These are phyloP conservation scores for Blennius ocellaris DNA, from an alignment of 2,113 vertebrate species.

Conservation along the genomic window DNA sequence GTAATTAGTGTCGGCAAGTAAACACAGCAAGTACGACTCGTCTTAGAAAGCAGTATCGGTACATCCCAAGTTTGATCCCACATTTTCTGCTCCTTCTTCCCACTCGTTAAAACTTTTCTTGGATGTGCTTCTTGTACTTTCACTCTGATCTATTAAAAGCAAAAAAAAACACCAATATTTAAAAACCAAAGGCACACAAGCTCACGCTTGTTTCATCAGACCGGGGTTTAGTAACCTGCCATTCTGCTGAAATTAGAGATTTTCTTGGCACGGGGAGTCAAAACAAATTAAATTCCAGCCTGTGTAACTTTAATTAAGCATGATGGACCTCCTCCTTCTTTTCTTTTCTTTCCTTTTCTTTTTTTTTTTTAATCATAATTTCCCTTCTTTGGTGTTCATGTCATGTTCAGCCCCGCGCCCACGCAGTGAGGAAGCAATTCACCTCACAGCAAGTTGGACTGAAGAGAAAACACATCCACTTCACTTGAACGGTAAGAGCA, in stretches of 20 bases:
- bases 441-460: neutral
- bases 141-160: slow-evolving; percentile 2
- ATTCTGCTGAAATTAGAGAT: slow-evolving; percentile 43
- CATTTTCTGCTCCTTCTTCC: neutral
- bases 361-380: slow-evolving; percentile 36
- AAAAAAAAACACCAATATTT: neutral
- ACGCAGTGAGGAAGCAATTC: slow-evolving; percentile 21
- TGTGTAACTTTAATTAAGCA: slow-evolving; percentile 64
- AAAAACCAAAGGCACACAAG: slow-evolving; percentile 8
- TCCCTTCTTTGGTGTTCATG: slow-evolving; percentile 47
- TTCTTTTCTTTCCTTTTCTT: too few relatives aligned
- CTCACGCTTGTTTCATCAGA: slow-evolving; percentile 37
- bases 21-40: too few relatives aligned
- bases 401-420: slow-evolving; percentile 38
- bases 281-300: slow-evolving; percentile 60
- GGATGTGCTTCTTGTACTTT: slow-evolving; percentile 1
- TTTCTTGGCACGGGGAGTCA: slow-evolving; percentile 46
- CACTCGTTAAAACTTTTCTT: neutral
- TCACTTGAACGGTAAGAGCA: too few relatives aligned
- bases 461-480: too few relatives aligned
- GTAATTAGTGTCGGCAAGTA: too few relatives aligned
- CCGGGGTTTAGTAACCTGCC: slow-evolving; percentile 48
- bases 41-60: too few relatives aligned
- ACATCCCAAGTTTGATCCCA: neutral
- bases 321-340: slow-evolving; percentile 29